Evolutionary conservation across 2,113 vertebrate genomes (phyloP).

Genomic region (Malurus cyaneus): DNA sequence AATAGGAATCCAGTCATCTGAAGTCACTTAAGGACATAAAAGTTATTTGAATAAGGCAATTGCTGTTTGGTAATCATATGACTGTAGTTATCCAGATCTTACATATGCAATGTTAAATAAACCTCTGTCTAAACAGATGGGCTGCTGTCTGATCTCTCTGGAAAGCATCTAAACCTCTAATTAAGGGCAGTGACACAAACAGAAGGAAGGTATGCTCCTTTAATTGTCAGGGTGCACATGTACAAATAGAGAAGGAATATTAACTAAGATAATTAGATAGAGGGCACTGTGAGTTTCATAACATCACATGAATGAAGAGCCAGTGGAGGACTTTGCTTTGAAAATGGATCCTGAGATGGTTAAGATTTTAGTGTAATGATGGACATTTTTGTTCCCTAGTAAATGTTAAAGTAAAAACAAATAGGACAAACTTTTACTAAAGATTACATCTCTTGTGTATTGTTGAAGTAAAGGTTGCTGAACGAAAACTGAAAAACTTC

Average conservation of each 20-base stretch:
- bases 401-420: not conserved
- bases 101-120: constrained; percentile 41
- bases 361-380: not conserved
- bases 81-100: not conserved
- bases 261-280: not conserved
- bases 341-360: not conserved
- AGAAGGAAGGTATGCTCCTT: constrained; percentile 13
- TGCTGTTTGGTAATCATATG: not conserved
- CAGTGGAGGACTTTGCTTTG: not conserved
- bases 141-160: not conserved
- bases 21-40: constrained; percentile 3
- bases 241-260: not conserved
- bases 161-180: constrained; percentile 27
- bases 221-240: not conserved
- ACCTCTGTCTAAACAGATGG: constrained; percentile 46
- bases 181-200: constrained; percentile 3
- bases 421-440: not conserved
- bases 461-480: not conserved
- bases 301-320: not conserved
- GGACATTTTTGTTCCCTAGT: not conserved
- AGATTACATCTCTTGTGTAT: not conserved
- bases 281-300: not conserved
- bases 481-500: not conserved
- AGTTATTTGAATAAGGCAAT: not conserved
- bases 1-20: not conserved